Evolutionary conservation across 2,888 invertebrate genomes (phyloP), one percentile per base, ranked within the genome.

Genomic region (Polydesmus complanatus): DNA sequence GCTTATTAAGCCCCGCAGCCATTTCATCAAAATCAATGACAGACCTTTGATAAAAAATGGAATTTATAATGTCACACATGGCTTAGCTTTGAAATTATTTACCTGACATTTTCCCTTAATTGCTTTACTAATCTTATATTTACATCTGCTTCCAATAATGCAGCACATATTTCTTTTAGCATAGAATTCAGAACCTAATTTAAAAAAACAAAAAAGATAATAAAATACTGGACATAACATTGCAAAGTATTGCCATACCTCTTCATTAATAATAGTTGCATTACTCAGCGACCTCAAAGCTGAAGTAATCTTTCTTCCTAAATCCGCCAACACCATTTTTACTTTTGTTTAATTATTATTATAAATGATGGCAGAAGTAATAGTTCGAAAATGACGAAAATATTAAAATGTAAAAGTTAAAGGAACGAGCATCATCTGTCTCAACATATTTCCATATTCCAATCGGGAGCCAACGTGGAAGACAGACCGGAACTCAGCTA

Each of bases 11-110:
- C 5, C 98, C 98, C 48, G 78, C 79, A 25, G 96, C 96, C 94
- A 98, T 98, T 74, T 98, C 98, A 72, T 98, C 97, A 76, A 98
- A 98, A 76, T 98, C 95, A 74, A 99, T 97, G 65, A 94, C 93
- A 54, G 88, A 83, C 62, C 92, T 77, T 64, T 63, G 48, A 49
- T 23, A 14, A 60, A 21, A 60, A 61, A 37, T 23, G 19, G 8
- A 37, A 37, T 37, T 14, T 8, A 8, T 14, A 37, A 37, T 37
- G 37, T 37, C 8, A 27, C 3, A 27, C 27, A 57, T 2, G 2
- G 21, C 25, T 19, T 27, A 50, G 27, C 47, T 3, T 19, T 27
- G n/a, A 58, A 23, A 48, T 48, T 54, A 65, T 66, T 67, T 69
- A 77, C 75, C 76, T 83, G 27, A 98, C 96, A 92, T 97, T 98